Base-by-base conservation (phyloP, 2,113 vertebrate species). In the Psilopogon haemacephalus region DNA sequence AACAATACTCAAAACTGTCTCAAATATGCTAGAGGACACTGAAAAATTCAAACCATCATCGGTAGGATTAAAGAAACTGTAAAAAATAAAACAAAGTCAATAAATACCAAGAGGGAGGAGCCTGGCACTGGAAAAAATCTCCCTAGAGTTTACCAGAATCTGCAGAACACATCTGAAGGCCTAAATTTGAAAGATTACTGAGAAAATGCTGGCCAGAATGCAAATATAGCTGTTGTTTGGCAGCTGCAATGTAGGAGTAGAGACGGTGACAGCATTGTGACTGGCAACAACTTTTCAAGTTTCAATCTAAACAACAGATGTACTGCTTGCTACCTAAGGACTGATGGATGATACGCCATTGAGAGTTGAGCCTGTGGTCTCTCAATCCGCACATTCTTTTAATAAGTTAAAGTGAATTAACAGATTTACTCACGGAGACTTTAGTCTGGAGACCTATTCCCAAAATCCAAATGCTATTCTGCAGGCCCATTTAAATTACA, bases 281-380 rank as follows among this genome's bases (percentile, higher is more conserved):
- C 15, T 35, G 33, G 11, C 26, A 71, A 62, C 28, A 35, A 5
- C 12, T 54, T 86, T 64, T 15, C 30, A 69, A 48, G 5, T 54
- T 23, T 23, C 27, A 32, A 11, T n/a, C 14, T 32, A 26, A 58
- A 64, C 8, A 65, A 23, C 35, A n/a, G 32, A 28, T 17, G 6
- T 48, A 52, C 50, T 6, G 12, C 6, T 62, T 64, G 42, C 94
- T 95, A 95, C 77, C 55, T 95, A 97, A 97, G 96, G 96, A 96
- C 97, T 70, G 19, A n/a, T 18, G 6, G 19, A n/a, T 18, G 6
- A 42, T 30, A 23, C 21, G 28, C 27, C 35, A 28, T 12, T n/a
- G 40, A 56, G 11, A 15, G 10, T 4, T 21, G 30, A 37, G 21
- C 6, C 26, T 10, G 9, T 62, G 11, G 3, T 33, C 8, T 59